Base-by-base conservation (phyloP, 92 coral and sea anemone genomes). In the Diadumene lineata region DNA sequence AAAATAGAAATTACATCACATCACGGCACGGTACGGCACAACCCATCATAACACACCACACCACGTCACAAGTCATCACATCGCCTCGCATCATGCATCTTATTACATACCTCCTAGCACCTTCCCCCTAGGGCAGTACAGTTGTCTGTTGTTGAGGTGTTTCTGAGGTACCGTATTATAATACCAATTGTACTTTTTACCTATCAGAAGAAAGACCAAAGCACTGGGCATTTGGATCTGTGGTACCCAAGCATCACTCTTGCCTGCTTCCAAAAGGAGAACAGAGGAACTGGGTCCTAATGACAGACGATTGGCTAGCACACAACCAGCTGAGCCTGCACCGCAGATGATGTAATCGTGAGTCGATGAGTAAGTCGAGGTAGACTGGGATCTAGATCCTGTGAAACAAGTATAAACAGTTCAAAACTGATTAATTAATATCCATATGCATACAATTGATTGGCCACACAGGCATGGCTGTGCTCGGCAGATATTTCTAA, bases 31-130 rank as follows among this genome's bases (percentile, higher is more conserved):
- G n/a, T n/a, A n/a, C n/a, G n/a, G n/a, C n/a, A n/a, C n/a, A n/a
- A n/a, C n/a, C n/a, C n/a, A n/a, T n/a, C n/a, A n/a, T n/a, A n/a
- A n/a, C n/a, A n/a, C n/a, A n/a, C n/a, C n/a, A n/a, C n/a, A n/a
- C n/a, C n/a, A n/a, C n/a, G n/a, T n/a, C n/a, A n/a, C n/a, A n/a
- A n/a, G n/a, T n/a, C n/a, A n/a, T n/a, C n/a, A n/a, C n/a, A n/a
- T n/a, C n/a, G n/a, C n/a, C n/a, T n/a, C n/a, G n/a, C n/a, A n/a
- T n/a, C n/a, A n/a, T n/a, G n/a, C n/a, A n/a, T n/a, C n/a, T n/a
- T n/a, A n/a, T n/a, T n/a, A n/a, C n/a, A n/a, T n/a, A n/a, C n/a
- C 96, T 9, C 98, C 98, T 92, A 90, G 87, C 57, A 90, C 96
- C 64, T 89, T 84, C 69, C 98, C 98, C 72, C 96, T 78, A 4